Evolutionary conservation across 2,797 vertebrate species (phyloP).

Genomic region (Artibeus jamaicensis): DNA sequence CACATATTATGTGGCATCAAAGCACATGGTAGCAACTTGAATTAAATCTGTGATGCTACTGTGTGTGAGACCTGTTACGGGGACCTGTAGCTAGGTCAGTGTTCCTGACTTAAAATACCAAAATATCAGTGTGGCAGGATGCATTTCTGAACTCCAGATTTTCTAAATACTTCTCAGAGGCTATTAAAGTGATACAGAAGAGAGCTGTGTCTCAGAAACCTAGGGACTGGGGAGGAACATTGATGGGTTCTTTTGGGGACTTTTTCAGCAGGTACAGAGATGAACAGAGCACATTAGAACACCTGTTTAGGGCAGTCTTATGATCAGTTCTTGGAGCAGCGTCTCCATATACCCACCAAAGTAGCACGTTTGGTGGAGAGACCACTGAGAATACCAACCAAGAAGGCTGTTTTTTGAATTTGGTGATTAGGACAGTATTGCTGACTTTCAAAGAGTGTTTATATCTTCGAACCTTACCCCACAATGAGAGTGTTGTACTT

Average conservation of each 20-base stretch:
- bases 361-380: not conserved
- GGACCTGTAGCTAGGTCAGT: not conserved
- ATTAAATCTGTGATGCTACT: not conserved
- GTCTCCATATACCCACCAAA: not conserved
- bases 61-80: not conserved
- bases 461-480: not conserved
- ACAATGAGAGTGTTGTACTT: not conserved
- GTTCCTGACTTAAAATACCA: not conserved
- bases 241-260: not conserved
- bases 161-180: conserved; percentile 6
- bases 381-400: not conserved
- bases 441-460: not conserved
- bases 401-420: not conserved
- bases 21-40: not conserved
- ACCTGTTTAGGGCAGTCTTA: not conserved
- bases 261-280: not conserved
- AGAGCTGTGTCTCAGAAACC: conserved; percentile 6
- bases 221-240: not conserved
- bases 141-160: not conserved
- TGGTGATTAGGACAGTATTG: conserved; percentile 9
- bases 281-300: not conserved
- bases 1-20: not conserved
- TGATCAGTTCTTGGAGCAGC: not conserved
- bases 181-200: not conserved
- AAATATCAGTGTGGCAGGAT: not conserved